These are phyloP conservation scores for Drosophila nannoptera DNA, from an alignment of 1,140 invertebrate genomes.

Conservation along the genomic window DNA sequence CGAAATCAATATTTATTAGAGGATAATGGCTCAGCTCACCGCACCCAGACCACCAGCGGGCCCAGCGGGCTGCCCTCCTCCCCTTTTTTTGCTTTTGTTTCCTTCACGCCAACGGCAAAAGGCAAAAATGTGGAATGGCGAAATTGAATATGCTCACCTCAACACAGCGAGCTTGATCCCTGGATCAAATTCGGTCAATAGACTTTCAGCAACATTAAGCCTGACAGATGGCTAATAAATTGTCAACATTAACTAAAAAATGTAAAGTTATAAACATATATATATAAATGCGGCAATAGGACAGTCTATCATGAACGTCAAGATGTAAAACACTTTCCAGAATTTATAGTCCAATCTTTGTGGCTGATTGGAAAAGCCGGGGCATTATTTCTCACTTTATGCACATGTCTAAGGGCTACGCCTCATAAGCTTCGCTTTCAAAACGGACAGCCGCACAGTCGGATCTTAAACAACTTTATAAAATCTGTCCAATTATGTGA, in stretches of 20 bases:
- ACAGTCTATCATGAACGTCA: constrained; percentile 16
- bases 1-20: constrained; percentile 68
- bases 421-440: neutral
- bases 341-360: constrained; percentile 19
- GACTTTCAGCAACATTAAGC: constrained; percentile 47
- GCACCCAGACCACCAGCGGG: constrained; percentile 9
- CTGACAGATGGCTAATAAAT: constrained; percentile 43
- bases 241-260: constrained; percentile 1
- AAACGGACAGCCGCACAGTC: neutral
- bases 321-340: neutral
- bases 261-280: neutral
- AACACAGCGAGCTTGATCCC: constrained; percentile 38
- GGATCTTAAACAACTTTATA: neutral
- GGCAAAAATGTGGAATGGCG: constrained; percentile 22
- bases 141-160: constrained; percentile 57
- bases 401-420: neutral
- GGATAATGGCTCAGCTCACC: constrained; percentile 43
- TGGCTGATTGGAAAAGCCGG: neutral
- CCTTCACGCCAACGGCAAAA: neutral
- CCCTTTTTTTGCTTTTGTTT: neutral
- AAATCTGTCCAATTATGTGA: constrained; percentile 20
- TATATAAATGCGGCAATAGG: constrained; percentile 15
- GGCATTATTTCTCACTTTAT: neutral
- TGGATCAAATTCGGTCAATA: constrained; percentile 57
- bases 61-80: constrained; percentile 9